Percentiles rank a stretch among this genome's conserved stretches.
Evolutionary conservation across 2,797 vertebrate species (phyloP).

Genomic region (Xenentodon cancila): DNA sequence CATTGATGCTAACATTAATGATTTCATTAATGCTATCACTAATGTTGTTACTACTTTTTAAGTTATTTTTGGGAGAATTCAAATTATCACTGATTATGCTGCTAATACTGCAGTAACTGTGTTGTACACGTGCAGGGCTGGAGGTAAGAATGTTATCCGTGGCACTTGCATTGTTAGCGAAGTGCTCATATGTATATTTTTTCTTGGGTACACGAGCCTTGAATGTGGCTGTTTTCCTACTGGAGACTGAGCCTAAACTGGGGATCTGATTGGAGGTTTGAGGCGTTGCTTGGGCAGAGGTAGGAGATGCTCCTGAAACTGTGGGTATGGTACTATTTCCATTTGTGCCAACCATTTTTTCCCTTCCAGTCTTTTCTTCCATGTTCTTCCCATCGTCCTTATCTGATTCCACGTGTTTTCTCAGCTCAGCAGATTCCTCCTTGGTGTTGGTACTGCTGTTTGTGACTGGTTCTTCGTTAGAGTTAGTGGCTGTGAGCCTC

Average conservation of each 20-base stretch:
- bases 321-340: conserved; percentile 51
- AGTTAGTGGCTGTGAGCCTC: conserved; percentile 63
- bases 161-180: conserved; percentile 68
- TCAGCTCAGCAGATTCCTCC: conserved; percentile 66
- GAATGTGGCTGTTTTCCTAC: conserved; percentile 92
- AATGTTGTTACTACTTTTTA: conserved; percentile 59
- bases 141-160: conserved; percentile 69
- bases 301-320: conserved; percentile 61
- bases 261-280: conserved; percentile 68
- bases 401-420: conserved; percentile 64
- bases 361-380: conserved; percentile 64
- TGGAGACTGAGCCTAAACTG: conserved; percentile 78
- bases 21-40: conserved; percentile 58
- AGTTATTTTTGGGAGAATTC: conserved; percentile 49
- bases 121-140: conserved; percentile 60
- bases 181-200: conserved; percentile 86
- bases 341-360: conserved; percentile 55
- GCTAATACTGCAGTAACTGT: conserved; percentile 64
- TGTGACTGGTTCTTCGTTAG: conserved; percentile 65
- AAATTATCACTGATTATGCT: conserved; percentile 53
- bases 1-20: conserved; percentile 43
- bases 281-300: conserved; percentile 54
- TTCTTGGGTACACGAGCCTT: conserved; percentile 90
- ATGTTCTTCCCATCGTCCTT: conserved; percentile 48
- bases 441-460: conserved; percentile 56